These are phyloP conservation scores for Tholera decimalis DNA, from an alignment of 2,888 invertebrate species.

Conservation along the genomic window DNA sequence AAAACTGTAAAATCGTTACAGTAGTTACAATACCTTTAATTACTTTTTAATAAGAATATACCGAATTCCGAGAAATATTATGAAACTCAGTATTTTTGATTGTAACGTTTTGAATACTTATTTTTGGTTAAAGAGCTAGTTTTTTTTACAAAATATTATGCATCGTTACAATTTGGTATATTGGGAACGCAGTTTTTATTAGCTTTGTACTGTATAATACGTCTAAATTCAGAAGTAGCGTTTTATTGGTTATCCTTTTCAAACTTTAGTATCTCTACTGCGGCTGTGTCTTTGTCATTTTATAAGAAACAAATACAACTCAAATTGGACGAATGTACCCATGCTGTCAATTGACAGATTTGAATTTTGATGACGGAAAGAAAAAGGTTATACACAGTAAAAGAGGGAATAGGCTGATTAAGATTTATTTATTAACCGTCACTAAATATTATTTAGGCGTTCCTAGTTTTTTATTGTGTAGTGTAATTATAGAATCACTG, in stretches of 20 bases:
- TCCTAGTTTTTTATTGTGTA: slow-evolving; percentile 72
- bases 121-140: not conserved
- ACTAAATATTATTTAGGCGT: slow-evolving; percentile 72
- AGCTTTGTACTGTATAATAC: slow-evolving; percentile 16
- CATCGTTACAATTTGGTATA: not conserved
- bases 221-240: slow-evolving; percentile 18
- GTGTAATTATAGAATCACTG: slow-evolving; percentile 73
- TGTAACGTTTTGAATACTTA: no score
- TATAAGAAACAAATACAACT: slow-evolving; percentile 14
- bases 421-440: slow-evolving; percentile 75
- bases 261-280: not conserved
- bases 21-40: no score
- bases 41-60: no score
- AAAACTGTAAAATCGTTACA: no score
- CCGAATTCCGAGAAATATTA: no score
- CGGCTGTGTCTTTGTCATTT: slow-evolving; percentile 23
- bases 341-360: slow-evolving; percentile 89
- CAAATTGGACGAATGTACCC: slow-evolving; percentile 63
- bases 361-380: slow-evolving; percentile 91
- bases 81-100: no score
- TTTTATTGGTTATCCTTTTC: slow-evolving; percentile 32
- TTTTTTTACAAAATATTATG: not conserved
- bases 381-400: slow-evolving; percentile 90
- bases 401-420: slow-evolving; percentile 88
- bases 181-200: slow-evolving; percentile 36